These are phyloP conservation scores for Falco biarmicus DNA, from an alignment of 2,797 vertebrate species.

Conservation along the genomic window DNA sequence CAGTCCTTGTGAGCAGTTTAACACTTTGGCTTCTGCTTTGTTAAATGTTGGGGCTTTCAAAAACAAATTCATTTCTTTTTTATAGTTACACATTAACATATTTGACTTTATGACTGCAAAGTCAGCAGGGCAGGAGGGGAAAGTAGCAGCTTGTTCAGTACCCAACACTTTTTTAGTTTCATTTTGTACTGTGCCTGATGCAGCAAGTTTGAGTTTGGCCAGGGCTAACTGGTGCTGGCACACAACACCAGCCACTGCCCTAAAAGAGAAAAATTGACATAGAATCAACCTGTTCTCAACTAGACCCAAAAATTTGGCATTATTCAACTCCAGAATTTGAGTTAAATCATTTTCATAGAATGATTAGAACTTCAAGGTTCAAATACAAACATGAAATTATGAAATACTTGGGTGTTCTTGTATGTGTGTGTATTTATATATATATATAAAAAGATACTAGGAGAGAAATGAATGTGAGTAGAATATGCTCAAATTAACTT, in stretches of 20 bases:
- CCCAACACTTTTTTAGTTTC: not conserved
- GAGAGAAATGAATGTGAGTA: not conserved
- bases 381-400: not conserved
- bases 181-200: not conserved
- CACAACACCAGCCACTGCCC: not conserved
- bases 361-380: not conserved
- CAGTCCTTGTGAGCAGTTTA: slow-evolving; percentile 30
- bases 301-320: not conserved
- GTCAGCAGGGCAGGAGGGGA: not conserved
- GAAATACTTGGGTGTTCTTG: not conserved
- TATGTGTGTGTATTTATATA: too few species aligned
- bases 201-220: not conserved
- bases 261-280: not conserved
- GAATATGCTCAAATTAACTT: not conserved
- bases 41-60: not conserved
- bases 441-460: not conserved
- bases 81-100: slow-evolving; percentile 5
- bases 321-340: not conserved
- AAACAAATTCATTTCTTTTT: slow-evolving; percentile 20
- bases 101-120: not conserved
- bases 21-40: slow-evolving; percentile 5
- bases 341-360: not conserved
- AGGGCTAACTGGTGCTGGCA: not conserved
- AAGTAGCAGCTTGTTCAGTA: not conserved
- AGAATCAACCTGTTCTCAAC: not conserved